Conservation (phyloP, 2,113 vertebrate species). For the Emydura subglobosa region DNA sequence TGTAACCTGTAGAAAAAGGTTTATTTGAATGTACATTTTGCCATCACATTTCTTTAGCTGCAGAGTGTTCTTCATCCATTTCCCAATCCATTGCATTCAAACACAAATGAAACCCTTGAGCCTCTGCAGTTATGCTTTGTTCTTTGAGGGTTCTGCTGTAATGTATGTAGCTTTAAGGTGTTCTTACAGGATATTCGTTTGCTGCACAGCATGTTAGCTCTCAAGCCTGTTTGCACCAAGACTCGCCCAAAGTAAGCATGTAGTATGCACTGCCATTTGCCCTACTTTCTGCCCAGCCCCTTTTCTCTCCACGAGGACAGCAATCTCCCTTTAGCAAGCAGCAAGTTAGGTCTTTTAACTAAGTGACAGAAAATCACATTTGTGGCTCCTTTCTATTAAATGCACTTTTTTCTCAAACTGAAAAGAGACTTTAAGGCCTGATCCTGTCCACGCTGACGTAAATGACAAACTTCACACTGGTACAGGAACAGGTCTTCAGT, state of each 20-base stretch:
- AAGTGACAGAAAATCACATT: neutral
- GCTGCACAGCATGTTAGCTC: neutral
- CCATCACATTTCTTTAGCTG: neutral
- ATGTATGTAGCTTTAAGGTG: neutral
- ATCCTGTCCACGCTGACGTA: neutral
- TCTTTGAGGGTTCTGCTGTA: neutral
- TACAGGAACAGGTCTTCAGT: conserved; percentile 18
- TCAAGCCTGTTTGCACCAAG: neutral
- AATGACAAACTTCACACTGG: neutral
- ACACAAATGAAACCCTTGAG: neutral
- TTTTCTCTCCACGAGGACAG: neutral
- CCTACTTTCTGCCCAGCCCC: neutral
- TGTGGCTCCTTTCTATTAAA: neutral
- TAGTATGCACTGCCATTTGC: neutral
- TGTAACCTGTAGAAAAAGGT: conserved; percentile 16
- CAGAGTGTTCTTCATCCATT: neutral
- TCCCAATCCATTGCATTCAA: neutral
- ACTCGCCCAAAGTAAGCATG: neutral
- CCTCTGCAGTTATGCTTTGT: neutral
- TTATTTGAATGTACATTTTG: neutral
- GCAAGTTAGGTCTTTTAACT: neutral
- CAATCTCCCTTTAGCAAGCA: neutral
- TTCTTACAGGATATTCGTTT: neutral
- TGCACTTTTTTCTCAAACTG: neutral
- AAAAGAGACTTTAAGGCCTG: neutral